Percentiles rank a stretch among this genome's conserved stretches.
Conservation (phyloP, 2,888 invertebrate species). For the Phasia obesa region DNA sequence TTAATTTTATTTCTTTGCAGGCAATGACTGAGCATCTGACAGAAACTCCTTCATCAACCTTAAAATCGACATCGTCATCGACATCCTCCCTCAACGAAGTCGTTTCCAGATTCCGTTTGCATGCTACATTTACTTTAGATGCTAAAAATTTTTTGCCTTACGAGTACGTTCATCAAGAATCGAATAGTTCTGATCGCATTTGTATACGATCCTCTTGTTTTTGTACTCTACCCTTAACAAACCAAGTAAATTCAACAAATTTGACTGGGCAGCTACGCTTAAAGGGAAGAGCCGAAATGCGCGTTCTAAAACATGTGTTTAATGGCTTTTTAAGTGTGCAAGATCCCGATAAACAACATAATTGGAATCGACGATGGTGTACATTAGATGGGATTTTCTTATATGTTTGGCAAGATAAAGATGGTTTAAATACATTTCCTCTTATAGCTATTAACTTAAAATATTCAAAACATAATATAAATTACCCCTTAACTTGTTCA, state of each 20-base stretch:
- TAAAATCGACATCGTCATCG: slow-evolving; percentile 63
- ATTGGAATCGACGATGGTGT: slow-evolving; percentile 85
- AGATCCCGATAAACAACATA: slow-evolving; percentile 79
- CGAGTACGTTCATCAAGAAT: slow-evolving; percentile 73
- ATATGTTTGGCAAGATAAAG: slow-evolving; percentile 84
- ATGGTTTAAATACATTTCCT: slow-evolving; percentile 80
- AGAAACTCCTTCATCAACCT: slow-evolving; percentile 62
- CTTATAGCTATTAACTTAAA: slow-evolving; percentile 81
- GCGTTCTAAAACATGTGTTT: slow-evolving; percentile 75
- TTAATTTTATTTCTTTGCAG: slow-evolving; percentile 45
- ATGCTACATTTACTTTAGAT: slow-evolving; percentile 77
- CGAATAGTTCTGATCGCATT: slow-evolving; percentile 71
- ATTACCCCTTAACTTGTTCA: slow-evolving; percentile 77
- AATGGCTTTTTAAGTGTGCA: slow-evolving; percentile 84
- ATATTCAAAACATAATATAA: slow-evolving; percentile 74
- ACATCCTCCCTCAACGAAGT: slow-evolving; percentile 75
- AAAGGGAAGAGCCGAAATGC: slow-evolving; percentile 76
- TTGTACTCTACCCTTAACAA: slow-evolving; percentile 74
- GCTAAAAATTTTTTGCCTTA: slow-evolving; percentile 77
- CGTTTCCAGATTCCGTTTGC: slow-evolving; percentile 80
- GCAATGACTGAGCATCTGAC: slow-evolving; percentile 26
- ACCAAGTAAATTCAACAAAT: slow-evolving; percentile 76
- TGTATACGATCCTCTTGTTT: slow-evolving; percentile 75
- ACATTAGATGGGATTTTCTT: slow-evolving; percentile 82
- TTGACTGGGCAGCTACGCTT: slow-evolving; percentile 75